Evolutionary conservation across 1,140 invertebrate species (phyloP).

Genomic region (Caenorhabditis tropicalis): DNA sequence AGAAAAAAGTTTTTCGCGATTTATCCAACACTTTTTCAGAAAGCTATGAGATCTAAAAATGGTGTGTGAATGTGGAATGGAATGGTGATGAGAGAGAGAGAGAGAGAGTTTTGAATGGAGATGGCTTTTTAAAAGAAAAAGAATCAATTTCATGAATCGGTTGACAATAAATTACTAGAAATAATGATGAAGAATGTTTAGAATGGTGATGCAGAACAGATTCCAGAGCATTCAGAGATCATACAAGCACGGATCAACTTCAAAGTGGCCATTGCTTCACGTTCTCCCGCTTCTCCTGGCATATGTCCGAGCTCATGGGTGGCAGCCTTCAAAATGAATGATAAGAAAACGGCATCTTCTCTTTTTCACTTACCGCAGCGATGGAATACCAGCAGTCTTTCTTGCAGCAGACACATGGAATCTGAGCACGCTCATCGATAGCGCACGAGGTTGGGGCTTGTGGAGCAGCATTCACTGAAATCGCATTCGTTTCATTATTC

Average conservation of each 20-base stretch:
- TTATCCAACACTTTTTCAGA: neutral
- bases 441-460: slow-evolving; percentile 53
- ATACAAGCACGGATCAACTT: slow-evolving; percentile 69
- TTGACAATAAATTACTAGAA: slow-evolving; percentile 7
- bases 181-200: neutral
- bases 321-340: slow-evolving; percentile 56
- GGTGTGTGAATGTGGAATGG: neutral
- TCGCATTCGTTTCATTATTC: neutral
- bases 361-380: slow-evolving; percentile 57
- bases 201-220: slow-evolving; percentile 56
- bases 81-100: neutral
- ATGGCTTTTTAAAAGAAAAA: neutral
- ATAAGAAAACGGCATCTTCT: neutral
- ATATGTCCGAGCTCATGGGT: slow-evolving; percentile 70
- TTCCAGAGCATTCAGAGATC: slow-evolving; percentile 64
- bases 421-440: slow-evolving; percentile 53
- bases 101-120: neutral
- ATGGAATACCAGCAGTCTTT: slow-evolving; percentile 71
- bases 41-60: neutral
- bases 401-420: slow-evolving; percentile 69
- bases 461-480: slow-evolving; percentile 39
- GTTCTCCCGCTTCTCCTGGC: slow-evolving; percentile 70
- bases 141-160: slow-evolving; percentile 1
- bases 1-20: neutral
- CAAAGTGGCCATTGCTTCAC: slow-evolving; percentile 69